Evolutionary conservation across 2,888 invertebrate genomes (phyloP), one percentile per base, ranked within the genome.

Genomic region (Trypoxylon attenuatum): DNA sequence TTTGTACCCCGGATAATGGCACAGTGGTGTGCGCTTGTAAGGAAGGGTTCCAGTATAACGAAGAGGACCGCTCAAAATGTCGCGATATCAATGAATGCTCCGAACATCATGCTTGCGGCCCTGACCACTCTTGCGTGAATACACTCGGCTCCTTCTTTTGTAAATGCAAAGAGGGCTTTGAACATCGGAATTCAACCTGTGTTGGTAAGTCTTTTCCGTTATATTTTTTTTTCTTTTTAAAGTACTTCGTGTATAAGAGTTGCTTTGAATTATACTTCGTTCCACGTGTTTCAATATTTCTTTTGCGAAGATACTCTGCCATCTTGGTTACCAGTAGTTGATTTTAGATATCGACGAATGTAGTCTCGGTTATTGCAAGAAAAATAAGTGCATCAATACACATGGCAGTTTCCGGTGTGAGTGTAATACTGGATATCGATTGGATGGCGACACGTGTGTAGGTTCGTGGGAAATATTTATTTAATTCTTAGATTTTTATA

Each of bases 61-160:
- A 74, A 22, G 42, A 39, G 3, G 72, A 84, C 51, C 52, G 15
- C 2, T 70, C 74, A 13, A 61, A 46, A 16, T 90, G 89, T 71
- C 71, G 76, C 46, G 88, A 88, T 71, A 73, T 87, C 18, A 87
- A 89, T 71, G 88, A 88, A 69, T 88, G 88, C 64, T 64, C 73
- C 6, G 79, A 46, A 2, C 73, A 79, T 13, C 82, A 87, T 23
- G 85, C 83, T 1, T 89, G 89, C 64, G n/a, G n/a, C n/a, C n/a
- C n/a, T n/a, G 85, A 87, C n/a, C 88, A 89, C 53, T 70, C 81
- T 57, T 89, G 89, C 73, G 78, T 88, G 60, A 89, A 89, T 62
- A 86, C 87, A 0, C 81, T 87, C 38, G 89, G 88, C 1, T 86
- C 88, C 39, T 88, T 85, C 68, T 84, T 85, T 47, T 89, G 89